Conservation (phyloP, 1,140 invertebrate genomes). For the Pseudomyrmex dendroicus region DNA sequence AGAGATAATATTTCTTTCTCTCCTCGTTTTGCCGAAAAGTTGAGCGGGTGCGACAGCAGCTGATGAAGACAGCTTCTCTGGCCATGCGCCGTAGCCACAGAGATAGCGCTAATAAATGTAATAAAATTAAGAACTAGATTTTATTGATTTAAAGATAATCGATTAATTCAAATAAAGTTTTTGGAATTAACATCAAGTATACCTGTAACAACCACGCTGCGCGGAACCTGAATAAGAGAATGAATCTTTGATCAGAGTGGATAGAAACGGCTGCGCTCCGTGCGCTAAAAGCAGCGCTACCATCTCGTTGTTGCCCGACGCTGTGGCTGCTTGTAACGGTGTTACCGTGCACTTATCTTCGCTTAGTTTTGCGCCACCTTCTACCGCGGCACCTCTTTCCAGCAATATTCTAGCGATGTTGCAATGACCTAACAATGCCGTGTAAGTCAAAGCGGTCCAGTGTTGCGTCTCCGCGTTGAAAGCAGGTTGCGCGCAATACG, state of each 20-base stretch:
- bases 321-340: conserved; percentile 93
- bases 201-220: conserved; percentile 93
- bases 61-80: conserved; percentile 91
- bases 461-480: conserved; percentile 91
- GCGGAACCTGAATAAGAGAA: conserved; percentile 94
- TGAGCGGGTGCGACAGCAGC: conserved; percentile 91
- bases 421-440: conserved; percentile 87
- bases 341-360: conserved; percentile 95
- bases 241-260: conserved; percentile 92
- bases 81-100: conserved; percentile 94
- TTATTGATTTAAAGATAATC: background rate
- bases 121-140: conserved; percentile 23
- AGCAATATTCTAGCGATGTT: conserved; percentile 88
- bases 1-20: conserved; percentile 92
- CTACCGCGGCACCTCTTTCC: conserved; percentile 92
- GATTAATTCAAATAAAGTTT: background rate
- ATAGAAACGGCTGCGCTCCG: conserved; percentile 94
- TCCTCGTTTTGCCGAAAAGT: conserved; percentile 86
- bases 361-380: conserved; percentile 92
- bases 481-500: conserved; percentile 72
- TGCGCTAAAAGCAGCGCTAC: conserved; percentile 92
- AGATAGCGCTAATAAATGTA: conserved; percentile 88
- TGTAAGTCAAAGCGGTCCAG: conserved; percentile 92
- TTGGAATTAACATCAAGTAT: background rate
- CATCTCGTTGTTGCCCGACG: conserved; percentile 92